Evolutionary conservation across 2,888 invertebrate genomes (phyloP), one percentile per base, ranked within the genome.

Genomic region (Meandrusa payeni): DNA sequence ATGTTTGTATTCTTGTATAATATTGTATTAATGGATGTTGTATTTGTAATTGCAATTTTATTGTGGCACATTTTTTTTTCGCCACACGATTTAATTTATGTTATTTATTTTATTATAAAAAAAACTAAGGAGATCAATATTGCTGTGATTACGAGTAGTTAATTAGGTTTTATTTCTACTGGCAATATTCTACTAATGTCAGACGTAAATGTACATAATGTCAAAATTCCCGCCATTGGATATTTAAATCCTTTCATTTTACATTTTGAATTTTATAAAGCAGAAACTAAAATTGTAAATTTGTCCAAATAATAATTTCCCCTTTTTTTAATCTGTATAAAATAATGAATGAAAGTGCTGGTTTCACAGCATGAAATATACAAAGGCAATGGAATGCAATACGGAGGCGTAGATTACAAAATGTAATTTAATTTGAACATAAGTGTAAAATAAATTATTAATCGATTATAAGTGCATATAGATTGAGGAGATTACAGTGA

Each of bases 401-500:
- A 86, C 74, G 66, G 70, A 61, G 75, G 69, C 64, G 61, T 71
- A 73, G 70, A 68, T 52, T 67, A 70, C 45, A 49, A 52, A 69
- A 69, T 69, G 62, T 63, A 77, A 70, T 76, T 74, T 72, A 77
- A 73, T 73, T 74, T 73, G 57, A 56, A 64, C 51, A 56, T 80
- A 81, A 77, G 70, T 82, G 81, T 86, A 83, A 78, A 78, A 81
- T 86, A 86, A 83, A 83, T 82, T 85, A 87, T 86, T 85, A 76
- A 65, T 79, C 63, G 61, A 67, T 64, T 69, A 57, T 82, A 85
- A 83, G 81, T 76, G 77, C 75, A 76, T 77, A 83, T 81, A 83
- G 82, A 78, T 74, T 76, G 83, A 78, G 73, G 69, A 80, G 73
- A 82, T 77, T 74, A 83, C 82, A 81, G 80, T 85, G 85, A 86